Evolutionary conservation across 2,888 invertebrate genomes (phyloP), one percentile per base, ranked within the genome.

Genomic region (Atethmia centrago): DNA sequence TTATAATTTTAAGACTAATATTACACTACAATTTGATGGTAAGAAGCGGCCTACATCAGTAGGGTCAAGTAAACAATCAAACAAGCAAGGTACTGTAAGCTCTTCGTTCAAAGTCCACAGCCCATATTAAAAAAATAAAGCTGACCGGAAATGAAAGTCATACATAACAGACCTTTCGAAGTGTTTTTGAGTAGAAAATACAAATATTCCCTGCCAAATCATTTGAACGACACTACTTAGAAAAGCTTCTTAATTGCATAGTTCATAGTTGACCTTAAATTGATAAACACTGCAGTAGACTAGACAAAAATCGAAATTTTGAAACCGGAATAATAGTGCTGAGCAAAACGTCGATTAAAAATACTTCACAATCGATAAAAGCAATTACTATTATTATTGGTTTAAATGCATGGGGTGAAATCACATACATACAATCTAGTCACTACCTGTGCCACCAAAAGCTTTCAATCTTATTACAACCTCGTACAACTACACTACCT

Each of bases 381-480:
- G 28, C 47, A 31, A 66, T 74, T 78, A 74, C 40, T 51, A 66
- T 68, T 78, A 67, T 45, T 70, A 58, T 68, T 58, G 62, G 31
- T 80, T 51, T 67, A 40, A 59, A 76, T 51, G 47, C 45, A 45
- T 53, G 40, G 21, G 59, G 28, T 71, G 25, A 77, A 73, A 72
- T 80, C 66, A 79, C 65, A 71, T 45, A 66, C 31, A 36, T 58
- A 70, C 74, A 61, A 66, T 80, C 40, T 69, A 71, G 74, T 71
- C 59, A 71, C 62, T 79, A 76, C 40, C 53, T 51, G 36, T 71
- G 66, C 49, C 70, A 75, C 47, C 51, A 74, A 84, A 83, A 74
- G 79, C 85, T 87, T 87, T 85, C 73, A 85, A 83, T 84, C 71
- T 72, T 86, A 85, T 85, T 86, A 80, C 73, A 71, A 77, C 64